Conservation (phyloP, 2,888 invertebrate genomes). For the Drosophila testacea region DNA sequence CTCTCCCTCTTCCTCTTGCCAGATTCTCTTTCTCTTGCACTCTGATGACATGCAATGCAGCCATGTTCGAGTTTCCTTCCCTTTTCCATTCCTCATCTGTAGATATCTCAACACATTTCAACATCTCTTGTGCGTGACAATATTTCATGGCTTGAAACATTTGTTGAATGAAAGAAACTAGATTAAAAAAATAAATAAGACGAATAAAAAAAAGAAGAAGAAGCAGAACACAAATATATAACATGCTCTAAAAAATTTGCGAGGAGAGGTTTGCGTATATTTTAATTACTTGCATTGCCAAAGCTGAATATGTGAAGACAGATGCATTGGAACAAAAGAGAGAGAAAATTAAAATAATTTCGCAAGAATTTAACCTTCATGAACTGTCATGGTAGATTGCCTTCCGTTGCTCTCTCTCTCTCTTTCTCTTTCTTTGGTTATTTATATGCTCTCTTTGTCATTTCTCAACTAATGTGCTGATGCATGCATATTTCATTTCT, state of each 20-base stretch:
- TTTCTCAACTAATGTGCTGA: conserved; percentile 44
- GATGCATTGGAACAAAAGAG: background rate
- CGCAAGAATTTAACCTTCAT: conserved; percentile 75
- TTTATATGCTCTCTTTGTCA: background rate
- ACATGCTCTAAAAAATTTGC: conserved; percentile 62
- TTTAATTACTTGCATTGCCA: conserved; percentile 62
- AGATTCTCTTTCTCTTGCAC: background rate
- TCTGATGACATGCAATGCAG: conserved; percentile 11
- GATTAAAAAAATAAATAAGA: background rate
- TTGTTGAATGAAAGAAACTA: conserved; percentile 42
- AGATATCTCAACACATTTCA: conserved; percentile 18
- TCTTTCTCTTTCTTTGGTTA: background rate
- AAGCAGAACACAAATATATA: conserved; percentile 11
- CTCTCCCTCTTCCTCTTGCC: too few relatives aligned
- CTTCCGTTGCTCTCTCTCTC: conserved; percentile 16
- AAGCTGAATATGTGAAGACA: conserved; percentile 14
- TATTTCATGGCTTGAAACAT: conserved; percentile 62
- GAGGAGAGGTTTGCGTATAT: conserved; percentile 50
- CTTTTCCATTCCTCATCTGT: conserved; percentile 9
- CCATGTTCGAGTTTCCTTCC: conserved; percentile 11
- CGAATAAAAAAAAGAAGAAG: conserved; percentile 1
- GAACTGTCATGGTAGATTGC: conserved; percentile 77
- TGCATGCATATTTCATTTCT: conserved; percentile 54
- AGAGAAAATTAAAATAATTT: conserved; percentile 59
- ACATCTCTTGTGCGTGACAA: conserved; percentile 65